A percentile compares a stretch with the other conserved stretches of the same genome.
Conservation (phyloP, 2,888 invertebrate genomes). For the Drosophila colorata region DNA sequence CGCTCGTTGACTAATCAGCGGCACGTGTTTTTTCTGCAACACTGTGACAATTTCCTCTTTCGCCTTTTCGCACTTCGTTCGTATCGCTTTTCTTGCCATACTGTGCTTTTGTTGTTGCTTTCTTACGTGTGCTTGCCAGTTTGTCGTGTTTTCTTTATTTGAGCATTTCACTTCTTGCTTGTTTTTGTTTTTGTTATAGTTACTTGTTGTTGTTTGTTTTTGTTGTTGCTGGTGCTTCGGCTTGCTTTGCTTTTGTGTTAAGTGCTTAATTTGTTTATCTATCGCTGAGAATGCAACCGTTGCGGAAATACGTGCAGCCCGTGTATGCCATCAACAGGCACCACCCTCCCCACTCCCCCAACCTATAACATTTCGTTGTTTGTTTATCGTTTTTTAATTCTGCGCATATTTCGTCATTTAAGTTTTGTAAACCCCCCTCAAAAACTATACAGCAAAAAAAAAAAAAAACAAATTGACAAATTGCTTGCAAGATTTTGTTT, state of each 20-base stretch:
- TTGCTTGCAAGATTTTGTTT: slow-evolving; percentile 19
- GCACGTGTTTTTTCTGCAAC: slow-evolving; percentile 78
- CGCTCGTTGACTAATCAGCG: slow-evolving; percentile 70
- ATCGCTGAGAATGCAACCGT: slow-evolving; percentile 61
- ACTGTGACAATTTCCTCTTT: slow-evolving; percentile 73
- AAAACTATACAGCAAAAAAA: slow-evolving; percentile 19
- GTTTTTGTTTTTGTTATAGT: slow-evolving; percentile 12
- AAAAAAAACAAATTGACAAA: slow-evolving; percentile 43
- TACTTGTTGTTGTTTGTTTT: neutral
- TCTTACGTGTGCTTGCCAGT: slow-evolving; percentile 50
- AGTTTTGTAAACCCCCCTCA: slow-evolving; percentile 36
- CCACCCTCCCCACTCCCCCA: neutral
- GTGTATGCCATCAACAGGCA: slow-evolving; percentile 17
- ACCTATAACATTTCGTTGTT: slow-evolving; percentile 25
- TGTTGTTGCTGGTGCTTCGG: slow-evolving; percentile 26
- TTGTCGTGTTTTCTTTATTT: slow-evolving; percentile 50
- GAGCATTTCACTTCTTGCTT: slow-evolving; percentile 29
- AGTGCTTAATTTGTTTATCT: slow-evolving; percentile 72
- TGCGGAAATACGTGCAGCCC: slow-evolving; percentile 69
- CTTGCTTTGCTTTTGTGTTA: slow-evolving; percentile 41
- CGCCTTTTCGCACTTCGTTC: slow-evolving; percentile 52
- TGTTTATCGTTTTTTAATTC: slow-evolving; percentile 72
- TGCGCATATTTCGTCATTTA: slow-evolving; percentile 48
- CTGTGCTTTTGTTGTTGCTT: slow-evolving; percentile 29
- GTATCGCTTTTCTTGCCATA: slow-evolving; percentile 39